Conservation (phyloP, 2,888 invertebrate species). For the Anaspis maculata region DNA sequence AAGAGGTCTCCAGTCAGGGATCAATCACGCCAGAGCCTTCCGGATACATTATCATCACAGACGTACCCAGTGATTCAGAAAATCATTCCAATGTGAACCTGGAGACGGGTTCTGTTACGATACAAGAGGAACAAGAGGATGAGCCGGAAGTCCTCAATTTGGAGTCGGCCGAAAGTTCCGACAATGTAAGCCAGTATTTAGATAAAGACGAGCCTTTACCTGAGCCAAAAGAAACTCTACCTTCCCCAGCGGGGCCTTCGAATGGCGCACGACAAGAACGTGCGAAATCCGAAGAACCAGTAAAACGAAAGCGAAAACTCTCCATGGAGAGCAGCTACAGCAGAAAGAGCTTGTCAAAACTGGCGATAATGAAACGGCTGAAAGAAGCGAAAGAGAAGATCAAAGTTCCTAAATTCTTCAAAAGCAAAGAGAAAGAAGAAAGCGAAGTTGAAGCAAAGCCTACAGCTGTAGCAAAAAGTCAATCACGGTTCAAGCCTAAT, state of each 20-base stretch:
- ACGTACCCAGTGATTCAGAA: slow-evolving; percentile 12
- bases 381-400: slow-evolving; percentile 26
- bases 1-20: slow-evolving; percentile 7
- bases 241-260: not conserved
- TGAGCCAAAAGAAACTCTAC: not conserved
- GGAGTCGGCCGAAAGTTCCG: slow-evolving; percentile 38
- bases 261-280: slow-evolving; percentile 12
- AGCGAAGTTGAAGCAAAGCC: slow-evolving; percentile 17
- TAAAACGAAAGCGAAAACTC: slow-evolving; percentile 27
- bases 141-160: slow-evolving; percentile 5
- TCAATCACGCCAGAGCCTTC: slow-evolving; percentile 8
- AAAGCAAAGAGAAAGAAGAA: slow-evolving; percentile 16
- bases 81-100: slow-evolving; percentile 6
- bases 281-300: slow-evolving; percentile 27
- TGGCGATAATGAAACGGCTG: slow-evolving; percentile 27
- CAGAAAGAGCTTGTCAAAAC: slow-evolving; percentile 30
- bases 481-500: slow-evolving; percentile 9
- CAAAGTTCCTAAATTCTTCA: slow-evolving; percentile 11
- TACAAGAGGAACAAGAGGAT: slow-evolving; percentile 14
- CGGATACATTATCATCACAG: slow-evolving; percentile 12
- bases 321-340: slow-evolving; percentile 34
- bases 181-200: slow-evolving; percentile 40
- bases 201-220: slow-evolving; percentile 32
- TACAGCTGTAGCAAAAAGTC: not conserved
- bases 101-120: slow-evolving; percentile 3